Conservation (phyloP, 2,888 invertebrate species). For the Gasteruption jaculator region DNA sequence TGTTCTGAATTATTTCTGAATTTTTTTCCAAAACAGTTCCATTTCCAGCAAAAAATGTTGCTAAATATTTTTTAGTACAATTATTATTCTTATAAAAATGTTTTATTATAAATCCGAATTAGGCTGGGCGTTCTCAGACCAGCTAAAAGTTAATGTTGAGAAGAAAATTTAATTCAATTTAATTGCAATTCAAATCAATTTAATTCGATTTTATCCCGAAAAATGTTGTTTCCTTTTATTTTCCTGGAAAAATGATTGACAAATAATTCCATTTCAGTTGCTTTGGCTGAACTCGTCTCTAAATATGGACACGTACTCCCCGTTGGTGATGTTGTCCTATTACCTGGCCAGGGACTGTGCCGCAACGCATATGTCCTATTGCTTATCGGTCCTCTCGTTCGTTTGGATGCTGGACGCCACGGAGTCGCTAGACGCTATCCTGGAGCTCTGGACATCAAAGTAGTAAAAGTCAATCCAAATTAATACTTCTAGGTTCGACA, state of each 20-base stretch:
- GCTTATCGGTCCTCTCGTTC: conserved; percentile 41
- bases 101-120: no score
- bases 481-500: no score
- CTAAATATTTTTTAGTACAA: neutral
- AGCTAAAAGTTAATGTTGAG: no score
- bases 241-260: no score
- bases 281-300: conserved; percentile 34
- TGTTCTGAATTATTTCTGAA: neutral
- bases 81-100: no score
- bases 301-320: conserved; percentile 31
- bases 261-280: conserved; percentile 25
- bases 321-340: conserved; percentile 29
- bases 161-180: conserved; percentile 1
- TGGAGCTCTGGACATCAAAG: conserved; percentile 42
- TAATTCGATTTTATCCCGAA: no score
- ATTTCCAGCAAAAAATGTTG: neutral
- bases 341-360: conserved; percentile 39
- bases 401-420: conserved; percentile 50
- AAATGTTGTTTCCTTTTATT: no score
- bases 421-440: conserved; percentile 42
- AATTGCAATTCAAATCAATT: neutral
- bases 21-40: neutral
- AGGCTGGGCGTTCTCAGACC: no score
- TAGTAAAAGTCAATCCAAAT: conserved; percentile 27
- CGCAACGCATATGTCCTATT: conserved; percentile 36